Conservation (phyloP, 2,113 vertebrate genomes). For the Pungitius pungitius region DNA sequence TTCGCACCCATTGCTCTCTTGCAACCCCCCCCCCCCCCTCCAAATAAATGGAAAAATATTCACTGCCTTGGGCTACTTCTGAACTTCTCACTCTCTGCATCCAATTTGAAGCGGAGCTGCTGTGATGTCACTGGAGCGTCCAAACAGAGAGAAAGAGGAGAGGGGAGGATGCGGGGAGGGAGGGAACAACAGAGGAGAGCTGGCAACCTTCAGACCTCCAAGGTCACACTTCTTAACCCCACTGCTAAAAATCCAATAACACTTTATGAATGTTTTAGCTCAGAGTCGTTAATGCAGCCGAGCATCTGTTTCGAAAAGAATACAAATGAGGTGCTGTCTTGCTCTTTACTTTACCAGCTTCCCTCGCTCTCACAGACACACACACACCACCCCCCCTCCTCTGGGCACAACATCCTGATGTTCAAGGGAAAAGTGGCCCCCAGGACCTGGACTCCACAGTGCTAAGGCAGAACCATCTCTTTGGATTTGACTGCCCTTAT, state of each 20-base stretch:
- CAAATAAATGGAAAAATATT: slow-evolving; percentile 88
- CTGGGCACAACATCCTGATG: slow-evolving; percentile 61
- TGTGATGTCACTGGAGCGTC: slow-evolving; percentile 81
- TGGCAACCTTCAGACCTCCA: slow-evolving; percentile 72
- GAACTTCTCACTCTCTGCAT: slow-evolving; percentile 87
- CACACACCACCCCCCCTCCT: too few relatives aligned
- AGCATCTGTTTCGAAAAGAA: slow-evolving; percentile 80
- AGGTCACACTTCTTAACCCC: slow-evolving; percentile 78
- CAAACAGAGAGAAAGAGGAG: slow-evolving; percentile 64
- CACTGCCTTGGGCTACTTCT: slow-evolving; percentile 81
- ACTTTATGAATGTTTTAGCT: slow-evolving; percentile 82
- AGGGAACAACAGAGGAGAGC: slow-evolving; percentile 60
- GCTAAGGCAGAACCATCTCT: slow-evolving; percentile 58
- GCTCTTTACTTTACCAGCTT: slow-evolving; percentile 51
- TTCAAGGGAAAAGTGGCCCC: slow-evolving; percentile 61
- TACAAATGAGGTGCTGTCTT: slow-evolving; percentile 75
- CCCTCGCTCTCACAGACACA: slow-evolving; percentile 22
- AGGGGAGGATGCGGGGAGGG: slow-evolving; percentile 55
- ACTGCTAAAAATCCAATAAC: slow-evolving; percentile 82
- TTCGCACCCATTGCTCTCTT: slow-evolving; percentile 35
- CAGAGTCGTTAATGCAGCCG: slow-evolving; percentile 78
- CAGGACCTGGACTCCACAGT: slow-evolving; percentile 52
- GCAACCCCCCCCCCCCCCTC: slow-evolving; percentile 36
- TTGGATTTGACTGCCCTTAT: slow-evolving; percentile 57
- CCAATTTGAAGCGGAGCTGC: slow-evolving; percentile 81